phyloP scores from a whole-genome alignment of 2,888 invertebrate genomes.

The Incurvaria masculella region DNA sequence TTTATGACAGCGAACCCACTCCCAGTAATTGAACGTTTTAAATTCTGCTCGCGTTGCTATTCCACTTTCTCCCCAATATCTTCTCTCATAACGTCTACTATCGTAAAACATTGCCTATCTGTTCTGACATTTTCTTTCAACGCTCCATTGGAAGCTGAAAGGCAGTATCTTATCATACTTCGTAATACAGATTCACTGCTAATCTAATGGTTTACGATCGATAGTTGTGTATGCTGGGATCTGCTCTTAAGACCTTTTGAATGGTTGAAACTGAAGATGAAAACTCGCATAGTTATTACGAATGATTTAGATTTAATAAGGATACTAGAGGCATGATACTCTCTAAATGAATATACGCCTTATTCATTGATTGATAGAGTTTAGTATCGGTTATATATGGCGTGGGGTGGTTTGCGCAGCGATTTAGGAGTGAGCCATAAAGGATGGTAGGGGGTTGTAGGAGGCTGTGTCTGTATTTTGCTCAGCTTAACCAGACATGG shows the following conservation, averaged over 20 bases:
- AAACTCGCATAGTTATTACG: background rate
- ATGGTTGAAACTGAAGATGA: slow-evolving; percentile 2
- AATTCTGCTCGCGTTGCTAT: background rate
- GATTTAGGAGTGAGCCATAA: background rate
- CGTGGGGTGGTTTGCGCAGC: background rate
- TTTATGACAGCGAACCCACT: slow-evolving; percentile 25
- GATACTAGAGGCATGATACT: no score
- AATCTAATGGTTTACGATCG: slow-evolving; percentile 21
- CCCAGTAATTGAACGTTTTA: slow-evolving; percentile 20
- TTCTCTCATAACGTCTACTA: background rate
- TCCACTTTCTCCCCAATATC: background rate
- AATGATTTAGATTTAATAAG: background rate
- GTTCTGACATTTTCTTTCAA: background rate
- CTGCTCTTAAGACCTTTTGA: background rate
- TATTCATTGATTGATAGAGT: no score
- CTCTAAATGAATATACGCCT: no score
- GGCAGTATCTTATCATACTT: background rate
- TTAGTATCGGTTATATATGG: no score
- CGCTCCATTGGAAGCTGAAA: no score
- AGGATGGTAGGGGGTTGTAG: background rate
- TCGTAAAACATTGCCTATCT: background rate
- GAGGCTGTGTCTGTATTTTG: no score
- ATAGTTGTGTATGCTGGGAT: slow-evolving; percentile 22
- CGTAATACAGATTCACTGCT: background rate
- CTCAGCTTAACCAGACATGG: no score